Evolutionary conservation across 2,888 invertebrate species (phyloP), one percentile per base, ranked within the genome.

Genomic region (Pinctada fucata): DNA sequence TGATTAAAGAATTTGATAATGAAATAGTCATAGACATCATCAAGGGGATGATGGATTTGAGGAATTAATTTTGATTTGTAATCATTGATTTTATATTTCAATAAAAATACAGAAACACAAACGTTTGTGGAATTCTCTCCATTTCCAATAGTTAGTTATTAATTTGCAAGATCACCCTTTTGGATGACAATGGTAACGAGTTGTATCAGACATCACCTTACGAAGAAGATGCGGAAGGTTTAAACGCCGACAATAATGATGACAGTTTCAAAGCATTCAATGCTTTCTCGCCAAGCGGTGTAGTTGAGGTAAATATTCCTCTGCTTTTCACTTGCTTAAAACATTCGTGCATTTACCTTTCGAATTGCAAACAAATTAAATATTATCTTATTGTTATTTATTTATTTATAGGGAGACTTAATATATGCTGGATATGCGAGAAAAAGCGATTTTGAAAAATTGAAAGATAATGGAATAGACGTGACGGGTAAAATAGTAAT

Each of bases 381-480:
- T 31, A 31, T 31, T 31, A 31, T 31, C 31, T 31, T 31, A 31
- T 31, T 31, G 31, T 31, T 31, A 31, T 31, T 31, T 1, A 31
- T 74, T 49, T 49, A 66, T 63, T 75, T 80, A 3, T 84, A 90
- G 90, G 89, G 88, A 8, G 84, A 83, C 5, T 79, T 91, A 49
- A 88, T 93, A 45, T 93, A 92, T 80, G 93, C 90, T 3, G 91
- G 93, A 84, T 93, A 91, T 82, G 93, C 91, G 2, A 84, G 89
- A n/a, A 85, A 84, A 51, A 83, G 87, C 72, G 93, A 93, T 84
- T 93, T 92, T 84, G 80, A 88, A 3, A 70, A 83, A 5, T 82
- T 93, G 48, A 79, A 80, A 49, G 81, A 84, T 3, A 71, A 82
- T 3, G 79, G 82, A 3, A 86, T 93, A 2, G 82, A 85, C 45